These are phyloP conservation scores for Halichoerus grypus DNA, from an alignment of 2,113 vertebrate species.

Conservation along the genomic window DNA sequence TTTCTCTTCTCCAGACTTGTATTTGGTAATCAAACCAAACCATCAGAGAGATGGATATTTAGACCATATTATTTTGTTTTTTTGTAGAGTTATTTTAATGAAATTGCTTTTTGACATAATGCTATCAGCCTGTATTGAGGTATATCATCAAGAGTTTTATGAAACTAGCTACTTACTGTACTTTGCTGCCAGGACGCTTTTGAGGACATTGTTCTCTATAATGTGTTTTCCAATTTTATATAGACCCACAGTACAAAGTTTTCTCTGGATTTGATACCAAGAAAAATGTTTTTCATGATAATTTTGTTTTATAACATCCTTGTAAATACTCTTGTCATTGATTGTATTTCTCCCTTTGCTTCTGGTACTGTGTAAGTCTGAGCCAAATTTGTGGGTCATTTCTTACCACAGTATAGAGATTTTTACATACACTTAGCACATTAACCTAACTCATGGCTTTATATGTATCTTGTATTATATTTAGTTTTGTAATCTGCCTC, in stretches of 20 bases:
- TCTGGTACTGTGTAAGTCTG: neutral
- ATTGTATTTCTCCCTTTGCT: conserved; percentile 6
- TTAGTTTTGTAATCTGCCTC: neutral
- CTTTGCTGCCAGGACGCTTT: neutral
- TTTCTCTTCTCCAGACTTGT: neutral
- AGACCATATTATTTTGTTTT: conserved; percentile 3
- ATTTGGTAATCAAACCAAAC: conserved; percentile 1
- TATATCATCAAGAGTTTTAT: neutral
- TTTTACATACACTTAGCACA: neutral
- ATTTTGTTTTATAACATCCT: conserved; percentile 6
- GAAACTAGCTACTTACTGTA: conserved; percentile 4
- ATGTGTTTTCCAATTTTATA: conserved; percentile 31
- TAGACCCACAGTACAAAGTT: neutral
- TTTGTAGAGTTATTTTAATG: conserved; percentile 51
- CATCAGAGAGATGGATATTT: conserved; percentile 19
- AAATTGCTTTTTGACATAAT: conserved; percentile 18
- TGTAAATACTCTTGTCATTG: neutral
- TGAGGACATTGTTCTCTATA: neutral
- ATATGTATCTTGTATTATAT: conserved; percentile 7
- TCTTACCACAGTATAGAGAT: neutral
- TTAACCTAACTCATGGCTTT: neutral
- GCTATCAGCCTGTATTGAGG: conserved; percentile 27
- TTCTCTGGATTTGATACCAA: conserved; percentile 5
- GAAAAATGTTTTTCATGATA: neutral
- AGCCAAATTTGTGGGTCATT: neutral